A percentile compares a stretch with the other conserved stretches of the same genome.
Evolutionary conservation across 2,113 vertebrate genomes (phyloP).

Genomic region (Brachionichthys hirsutus): DNA sequence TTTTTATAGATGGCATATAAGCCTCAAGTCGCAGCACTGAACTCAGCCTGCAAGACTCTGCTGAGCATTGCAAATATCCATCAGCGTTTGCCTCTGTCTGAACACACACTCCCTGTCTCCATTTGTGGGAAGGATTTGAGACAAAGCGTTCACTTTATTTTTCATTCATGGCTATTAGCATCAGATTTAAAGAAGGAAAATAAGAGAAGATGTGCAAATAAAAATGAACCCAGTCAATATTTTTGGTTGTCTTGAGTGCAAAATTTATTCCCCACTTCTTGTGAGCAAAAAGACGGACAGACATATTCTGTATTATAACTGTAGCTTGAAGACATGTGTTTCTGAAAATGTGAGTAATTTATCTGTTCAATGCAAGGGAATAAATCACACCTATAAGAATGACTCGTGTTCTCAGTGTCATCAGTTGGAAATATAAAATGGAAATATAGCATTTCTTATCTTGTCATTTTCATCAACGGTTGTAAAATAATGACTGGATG

Average conservation of each 20-base stretch:
- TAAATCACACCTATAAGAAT: constrained; percentile 71
- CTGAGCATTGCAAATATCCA: constrained; percentile 81
- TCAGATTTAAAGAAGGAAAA: constrained; percentile 39
- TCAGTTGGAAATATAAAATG: constrained; percentile 17
- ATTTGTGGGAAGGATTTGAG: constrained; percentile 65
- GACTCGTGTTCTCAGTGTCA: constrained; percentile 37
- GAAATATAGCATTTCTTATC: neutral
- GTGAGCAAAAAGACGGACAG: constrained; percentile 30
- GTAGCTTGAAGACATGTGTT: constrained; percentile 71
- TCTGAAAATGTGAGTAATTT: constrained; percentile 81
- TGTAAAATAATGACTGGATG: neutral
- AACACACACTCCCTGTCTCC: constrained; percentile 71
- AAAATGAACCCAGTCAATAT: constrained; percentile 12
- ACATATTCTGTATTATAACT: constrained; percentile 67
- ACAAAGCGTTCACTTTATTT: constrained; percentile 41
- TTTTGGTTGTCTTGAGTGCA: constrained; percentile 19
- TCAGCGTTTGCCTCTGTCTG: constrained; percentile 60
- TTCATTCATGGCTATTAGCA: constrained; percentile 45
- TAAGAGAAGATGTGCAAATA: constrained; percentile 15
- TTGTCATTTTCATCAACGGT: too few relatives aligned
- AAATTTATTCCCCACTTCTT: constrained; percentile 21
- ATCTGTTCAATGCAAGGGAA: constrained; percentile 79
- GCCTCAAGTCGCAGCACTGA: constrained; percentile 12
- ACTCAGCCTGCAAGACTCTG: constrained; percentile 32
- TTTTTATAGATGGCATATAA: constrained; percentile 3